Conservation (phyloP, 2,888 invertebrate genomes). For the Cepaea hortensis region DNA sequence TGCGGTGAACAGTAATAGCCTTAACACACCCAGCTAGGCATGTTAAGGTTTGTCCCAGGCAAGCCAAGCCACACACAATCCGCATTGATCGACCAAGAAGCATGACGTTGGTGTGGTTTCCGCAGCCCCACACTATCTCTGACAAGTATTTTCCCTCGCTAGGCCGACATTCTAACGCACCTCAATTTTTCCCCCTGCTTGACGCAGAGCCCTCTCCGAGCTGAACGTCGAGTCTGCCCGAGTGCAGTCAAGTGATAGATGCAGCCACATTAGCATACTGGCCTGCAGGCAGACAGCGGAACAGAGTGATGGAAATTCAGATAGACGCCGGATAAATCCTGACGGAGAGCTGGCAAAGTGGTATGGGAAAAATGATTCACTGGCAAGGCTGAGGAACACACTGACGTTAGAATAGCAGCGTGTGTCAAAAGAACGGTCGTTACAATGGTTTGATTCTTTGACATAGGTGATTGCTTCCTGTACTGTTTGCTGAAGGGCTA, state of each 20-base stretch:
- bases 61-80: background rate
- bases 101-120: background rate
- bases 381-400: too few relatives aligned
- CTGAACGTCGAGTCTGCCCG: background rate
- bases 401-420: too few relatives aligned
- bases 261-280: background rate
- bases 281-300: background rate
- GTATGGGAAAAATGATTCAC: too few relatives aligned
- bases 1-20: background rate
- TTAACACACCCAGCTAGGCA: background rate
- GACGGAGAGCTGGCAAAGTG: too few relatives aligned
- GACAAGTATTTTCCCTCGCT: background rate
- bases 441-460: too few relatives aligned
- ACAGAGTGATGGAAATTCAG: background rate
- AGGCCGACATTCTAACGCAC: background rate
- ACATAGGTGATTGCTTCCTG: too few relatives aligned
- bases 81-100: constrained; percentile 19
- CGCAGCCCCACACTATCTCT: background rate
- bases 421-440: too few relatives aligned
- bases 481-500: too few relatives aligned
- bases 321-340: background rate
- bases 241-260: background rate
- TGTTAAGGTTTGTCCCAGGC: background rate
- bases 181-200: background rate
- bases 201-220: background rate